Percentiles rank a stretch among this genome's conserved stretches.
Evolutionary conservation across 2,888 invertebrate genomes (phyloP).

Genomic region (Panzeria rudis): DNA sequence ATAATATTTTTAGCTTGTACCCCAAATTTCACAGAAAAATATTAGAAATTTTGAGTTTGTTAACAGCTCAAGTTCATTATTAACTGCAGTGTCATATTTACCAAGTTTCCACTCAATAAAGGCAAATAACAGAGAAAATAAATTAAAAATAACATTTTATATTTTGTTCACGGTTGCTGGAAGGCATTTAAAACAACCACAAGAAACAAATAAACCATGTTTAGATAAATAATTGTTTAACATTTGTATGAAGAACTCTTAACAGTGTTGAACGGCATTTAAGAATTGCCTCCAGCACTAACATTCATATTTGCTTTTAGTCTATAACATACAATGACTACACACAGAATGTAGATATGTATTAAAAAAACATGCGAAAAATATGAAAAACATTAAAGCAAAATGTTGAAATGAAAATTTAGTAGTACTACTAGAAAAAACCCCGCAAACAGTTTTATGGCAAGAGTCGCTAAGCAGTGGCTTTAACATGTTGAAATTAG

Average conservation of each 20-base stretch:
- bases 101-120: constrained; percentile 13
- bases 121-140: constrained; percentile 1
- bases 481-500: no score
- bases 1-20: background rate
- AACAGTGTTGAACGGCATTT: constrained; percentile 60
- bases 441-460: background rate
- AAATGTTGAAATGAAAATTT: background rate
- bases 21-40: background rate
- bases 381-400: background rate
- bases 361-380: background rate
- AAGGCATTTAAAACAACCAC: constrained; percentile 60
- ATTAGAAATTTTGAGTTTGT: no score
- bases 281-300: constrained; percentile 56
- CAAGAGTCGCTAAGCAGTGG: background rate
- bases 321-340: constrained; percentile 7
- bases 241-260: constrained; percentile 55
- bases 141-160: constrained; percentile 50
- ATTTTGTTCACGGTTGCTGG: constrained; percentile 36
- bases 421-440: background rate
- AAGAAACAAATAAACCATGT: constrained; percentile 63
- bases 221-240: constrained; percentile 65
- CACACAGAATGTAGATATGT: background rate
- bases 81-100: constrained; percentile 13
- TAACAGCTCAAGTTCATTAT: constrained; percentile 25
- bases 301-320: constrained; percentile 53